Percentiles rank a stretch among this genome's conserved stretches.
Conservation (phyloP, 2,113 vertebrate genomes). For the Mesoclemmys tuberculata region DNA sequence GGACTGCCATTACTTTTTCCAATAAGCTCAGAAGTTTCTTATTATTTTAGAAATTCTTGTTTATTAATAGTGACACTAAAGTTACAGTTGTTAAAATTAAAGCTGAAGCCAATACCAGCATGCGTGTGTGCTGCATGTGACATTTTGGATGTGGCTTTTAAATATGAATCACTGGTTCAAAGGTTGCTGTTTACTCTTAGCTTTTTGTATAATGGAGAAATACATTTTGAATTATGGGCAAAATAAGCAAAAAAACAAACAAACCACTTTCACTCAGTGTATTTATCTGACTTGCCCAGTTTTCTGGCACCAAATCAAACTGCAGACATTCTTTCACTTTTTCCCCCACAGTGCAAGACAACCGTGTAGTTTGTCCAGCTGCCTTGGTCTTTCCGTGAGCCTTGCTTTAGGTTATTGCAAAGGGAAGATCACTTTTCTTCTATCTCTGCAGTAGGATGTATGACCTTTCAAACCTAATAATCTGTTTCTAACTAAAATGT, state of each 20-base stretch:
- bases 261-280: neutral
- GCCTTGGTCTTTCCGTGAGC: neutral
- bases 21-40: neutral
- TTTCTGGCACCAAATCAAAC: neutral
- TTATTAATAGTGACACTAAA: neutral
- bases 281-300: neutral
- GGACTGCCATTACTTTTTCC: neutral
- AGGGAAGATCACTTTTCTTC: constrained; percentile 1
- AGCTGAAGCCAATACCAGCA: neutral
- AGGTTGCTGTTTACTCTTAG: neutral
- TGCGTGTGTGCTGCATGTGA: neutral
- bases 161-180: neutral
- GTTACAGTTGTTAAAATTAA: neutral
- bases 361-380: neutral
- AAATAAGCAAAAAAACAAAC: neutral
- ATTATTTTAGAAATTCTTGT: neutral
- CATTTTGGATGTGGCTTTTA: neutral
- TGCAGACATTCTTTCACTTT: neutral
- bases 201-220: neutral
- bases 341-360: neutral
- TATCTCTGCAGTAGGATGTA: neutral
- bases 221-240: neutral
- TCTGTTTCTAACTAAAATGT: neutral
- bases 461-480: neutral
- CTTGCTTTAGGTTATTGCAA: neutral